Base-by-base conservation (phyloP, 2,113 vertebrate species). In the Guaruba guarouba region DNA sequence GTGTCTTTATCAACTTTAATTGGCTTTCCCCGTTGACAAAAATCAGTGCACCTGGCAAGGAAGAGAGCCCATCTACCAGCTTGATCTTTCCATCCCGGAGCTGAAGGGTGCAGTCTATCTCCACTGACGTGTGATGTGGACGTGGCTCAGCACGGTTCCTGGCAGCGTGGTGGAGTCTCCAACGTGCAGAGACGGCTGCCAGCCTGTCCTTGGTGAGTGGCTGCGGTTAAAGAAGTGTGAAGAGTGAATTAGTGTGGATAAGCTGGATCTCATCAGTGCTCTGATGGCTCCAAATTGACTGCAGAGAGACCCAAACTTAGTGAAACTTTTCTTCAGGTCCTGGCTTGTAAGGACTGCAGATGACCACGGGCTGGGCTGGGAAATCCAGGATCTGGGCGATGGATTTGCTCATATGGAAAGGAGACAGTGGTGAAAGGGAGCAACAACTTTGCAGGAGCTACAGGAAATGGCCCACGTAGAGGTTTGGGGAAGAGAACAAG, bases 1-100 rank as follows among this genome's bases (percentile, higher is more conserved):
- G 86, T 96, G 92, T 98, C 97, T 97, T 96, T 95, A 97, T 97
- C 94, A 95, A 95, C 86, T 96, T 97, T 96, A 97, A 97, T 97
- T 97, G 94, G 93, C 94, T 96, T 96, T 97, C 91, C 95, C 94
- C 6, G 23, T 96, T 97, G 92, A 95, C 94, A 97, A 97, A 95
- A 81, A 96, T 86, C 88, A 75, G 77, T 22, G 44, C 88, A 93
- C 74, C 68, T 9, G 0, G 94, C 77, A 94, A 94, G 79, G 88
- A 91, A 95, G 78, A 94, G 93, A 89, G 61, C 71, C 88, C 44
- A 75, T 95, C 91, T 79, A 63, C 89, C 92, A 78, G 93, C 79
- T 95, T 97, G 95, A 97, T 97, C 96, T 97, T 97, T 88, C 82
- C 91, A 93, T 96, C 93, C 51, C 82, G 27, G 90, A 90, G 70